phyloP scores from a whole-genome alignment of 1,140 invertebrate species.

The Acyrthosiphon pisum region DNA sequence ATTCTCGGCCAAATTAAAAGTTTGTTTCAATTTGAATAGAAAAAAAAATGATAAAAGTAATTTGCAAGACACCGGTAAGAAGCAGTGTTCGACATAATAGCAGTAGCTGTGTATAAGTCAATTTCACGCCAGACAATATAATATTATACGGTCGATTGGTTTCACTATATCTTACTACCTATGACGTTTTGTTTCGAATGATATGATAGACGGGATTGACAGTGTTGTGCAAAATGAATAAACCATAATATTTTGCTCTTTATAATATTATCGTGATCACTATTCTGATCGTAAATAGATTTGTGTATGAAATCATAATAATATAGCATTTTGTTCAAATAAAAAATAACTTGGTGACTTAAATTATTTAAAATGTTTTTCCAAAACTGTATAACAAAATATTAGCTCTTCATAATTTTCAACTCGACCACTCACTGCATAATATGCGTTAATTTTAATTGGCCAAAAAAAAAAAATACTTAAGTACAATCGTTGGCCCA shows the following conservation, averaged over 20 bases:
- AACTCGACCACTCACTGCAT: too few species aligned
- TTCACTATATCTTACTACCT: not conserved
- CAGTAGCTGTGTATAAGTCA: not conserved
- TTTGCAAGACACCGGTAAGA: not conserved
- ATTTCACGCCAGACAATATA: not conserved
- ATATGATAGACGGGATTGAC: not conserved
- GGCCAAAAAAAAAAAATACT: too few species aligned
- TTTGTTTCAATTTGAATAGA: not conserved
- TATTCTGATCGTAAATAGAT: not conserved
- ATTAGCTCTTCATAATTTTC: too few species aligned
- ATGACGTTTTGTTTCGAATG: too few species aligned
- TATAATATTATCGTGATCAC: not conserved
- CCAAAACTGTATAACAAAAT: too few species aligned
- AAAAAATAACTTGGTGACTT: too few species aligned
- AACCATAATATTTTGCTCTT: too few species aligned
- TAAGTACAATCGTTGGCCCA: too few species aligned
- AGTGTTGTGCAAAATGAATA: not conserved
- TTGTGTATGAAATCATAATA: not conserved
- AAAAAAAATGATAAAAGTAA: not conserved
- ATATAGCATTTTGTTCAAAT: too few species aligned
- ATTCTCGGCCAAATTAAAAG: constrained; percentile 22
- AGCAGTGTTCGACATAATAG: not conserved
- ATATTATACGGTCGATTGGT: not conserved
- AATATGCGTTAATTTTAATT: too few species aligned
- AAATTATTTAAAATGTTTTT: too few species aligned